Evolutionary conservation across 2,113 vertebrate species (phyloP), one percentile per base, ranked within the genome.

Genomic region (Dissostichus mawsoni): DNA sequence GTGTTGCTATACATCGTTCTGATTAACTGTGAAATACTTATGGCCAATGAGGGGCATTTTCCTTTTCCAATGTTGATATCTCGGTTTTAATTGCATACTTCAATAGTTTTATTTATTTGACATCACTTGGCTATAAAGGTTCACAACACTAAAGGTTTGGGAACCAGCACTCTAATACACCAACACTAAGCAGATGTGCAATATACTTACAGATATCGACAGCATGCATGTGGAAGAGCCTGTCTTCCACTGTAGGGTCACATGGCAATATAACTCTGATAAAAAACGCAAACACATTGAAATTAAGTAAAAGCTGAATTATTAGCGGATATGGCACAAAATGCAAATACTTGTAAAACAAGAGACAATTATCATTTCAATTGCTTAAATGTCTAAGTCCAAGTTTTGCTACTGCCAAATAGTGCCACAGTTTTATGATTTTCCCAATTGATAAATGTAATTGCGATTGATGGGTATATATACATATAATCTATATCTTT

Each of bases 191-290:
- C 36, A 41, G 6, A 41, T 41, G 8, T 41, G 36, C 36, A 23
- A 14, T 9, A 12, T 83, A 92, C 93, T 93, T 70, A 94, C 93
- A 62, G 93, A 94, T 76, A 84, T 80, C 0, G 84, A 90, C 11
- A 92, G 57, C 8, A 94, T 88, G 52, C 88, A 90, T 85, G 82
- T 94, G 65, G 82, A 94, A 94, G 53, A 92, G 53, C 36, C 29
- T 74, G 52, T 93, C 92, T 5, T 92, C 91, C 11, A 81, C 93
- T 50, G 90, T 89, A 0, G 90, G 93, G 58, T 90, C 75, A 84
- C 93, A 94, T 64, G 93, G 92, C 82, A 74, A 65, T 86, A 94
- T 90, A 7, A 94, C 76, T 78, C 93, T 94, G 87, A 14, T 50
- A n/a, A 65, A 45, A 70, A 77, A 65, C 36, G 6, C 2, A 67